Percentiles rank a stretch among this genome's conserved stretches.
Conservation (phyloP, 1,140 invertebrate genomes). For the Tetranychus urticae region DNA sequence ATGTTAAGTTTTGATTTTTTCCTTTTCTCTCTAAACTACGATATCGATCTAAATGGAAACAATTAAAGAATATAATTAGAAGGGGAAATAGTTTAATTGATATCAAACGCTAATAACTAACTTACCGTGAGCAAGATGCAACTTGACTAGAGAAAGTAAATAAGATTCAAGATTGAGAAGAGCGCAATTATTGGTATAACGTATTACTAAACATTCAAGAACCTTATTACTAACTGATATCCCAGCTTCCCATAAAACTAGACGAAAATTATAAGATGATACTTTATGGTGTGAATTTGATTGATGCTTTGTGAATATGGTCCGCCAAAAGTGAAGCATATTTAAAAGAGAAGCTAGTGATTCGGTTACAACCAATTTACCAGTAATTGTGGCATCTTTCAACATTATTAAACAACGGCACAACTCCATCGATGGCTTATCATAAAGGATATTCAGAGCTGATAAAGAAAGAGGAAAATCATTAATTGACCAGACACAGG, state of each 20-base stretch:
- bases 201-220: slow-evolving; percentile 38
- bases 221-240: slow-evolving; percentile 46
- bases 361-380: slow-evolving; percentile 30
- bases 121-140: slow-evolving; percentile 44
- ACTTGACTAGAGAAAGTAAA: slow-evolving; percentile 37
- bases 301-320: slow-evolving; percentile 22
- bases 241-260: slow-evolving; percentile 34
- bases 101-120: neutral
- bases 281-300: slow-evolving; percentile 24
- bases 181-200: slow-evolving; percentile 34
- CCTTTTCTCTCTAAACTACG: slow-evolving; percentile 42
- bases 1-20: slow-evolving; percentile 40
- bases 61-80: neutral
- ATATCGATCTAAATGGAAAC: slow-evolving; percentile 33
- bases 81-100: neutral
- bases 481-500: neutral
- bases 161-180: slow-evolving; percentile 34
- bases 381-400: slow-evolving; percentile 36
- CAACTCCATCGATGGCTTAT: slow-evolving; percentile 32
- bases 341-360: slow-evolving; percentile 31
- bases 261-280: slow-evolving; percentile 34
- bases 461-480: slow-evolving; percentile 8
- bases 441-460: slow-evolving; percentile 22
- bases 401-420: slow-evolving; percentile 41
- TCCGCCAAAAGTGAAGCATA: slow-evolving; percentile 38